Percentiles rank a stretch among this genome's conserved stretches.
These are phyloP conservation scores for Varanus salvator DNA, from an alignment of 2,113 vertebrate species.

Conservation along the genomic window DNA sequence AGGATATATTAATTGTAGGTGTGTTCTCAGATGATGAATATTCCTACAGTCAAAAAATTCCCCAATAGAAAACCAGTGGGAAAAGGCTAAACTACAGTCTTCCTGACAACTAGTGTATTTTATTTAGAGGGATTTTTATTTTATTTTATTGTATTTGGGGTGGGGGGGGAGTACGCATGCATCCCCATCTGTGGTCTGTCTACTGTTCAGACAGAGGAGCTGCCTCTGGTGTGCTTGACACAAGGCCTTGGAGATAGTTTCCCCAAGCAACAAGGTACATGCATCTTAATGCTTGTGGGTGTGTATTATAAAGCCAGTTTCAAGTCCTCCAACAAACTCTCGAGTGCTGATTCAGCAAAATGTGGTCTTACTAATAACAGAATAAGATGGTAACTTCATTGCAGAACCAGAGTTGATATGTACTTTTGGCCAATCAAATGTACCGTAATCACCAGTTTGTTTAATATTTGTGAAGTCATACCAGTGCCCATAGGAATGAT, in stretches of 20 bases:
- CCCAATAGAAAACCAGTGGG: background rate
- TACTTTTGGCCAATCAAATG: background rate
- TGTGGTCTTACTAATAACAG: background rate
- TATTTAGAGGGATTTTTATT: background rate
- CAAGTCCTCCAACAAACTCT: background rate
- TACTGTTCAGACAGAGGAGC: background rate
- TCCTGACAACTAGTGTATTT: background rate
- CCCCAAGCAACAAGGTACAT: too few relatives aligned
- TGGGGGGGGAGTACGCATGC: too few relatives aligned
- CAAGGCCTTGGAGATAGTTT: background rate
- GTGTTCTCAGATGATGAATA: background rate
- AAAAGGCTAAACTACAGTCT: background rate
- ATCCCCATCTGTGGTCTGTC: background rate
- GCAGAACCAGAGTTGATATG: background rate
- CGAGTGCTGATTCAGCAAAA: too few relatives aligned
- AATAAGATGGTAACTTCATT: background rate
- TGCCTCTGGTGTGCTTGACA: background rate
- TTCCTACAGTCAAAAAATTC: background rate
- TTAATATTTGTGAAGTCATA: slow-evolving; percentile 3
- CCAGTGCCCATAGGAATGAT: background rate
- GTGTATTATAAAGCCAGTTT: background rate
- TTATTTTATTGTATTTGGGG: too few relatives aligned
- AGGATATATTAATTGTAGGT: background rate
- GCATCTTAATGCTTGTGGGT: background rate
- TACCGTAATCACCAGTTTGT: background rate